phyloP scores from a whole-genome alignment of 1,140 invertebrate genomes.

The Hydropsyche tenuis region DNA sequence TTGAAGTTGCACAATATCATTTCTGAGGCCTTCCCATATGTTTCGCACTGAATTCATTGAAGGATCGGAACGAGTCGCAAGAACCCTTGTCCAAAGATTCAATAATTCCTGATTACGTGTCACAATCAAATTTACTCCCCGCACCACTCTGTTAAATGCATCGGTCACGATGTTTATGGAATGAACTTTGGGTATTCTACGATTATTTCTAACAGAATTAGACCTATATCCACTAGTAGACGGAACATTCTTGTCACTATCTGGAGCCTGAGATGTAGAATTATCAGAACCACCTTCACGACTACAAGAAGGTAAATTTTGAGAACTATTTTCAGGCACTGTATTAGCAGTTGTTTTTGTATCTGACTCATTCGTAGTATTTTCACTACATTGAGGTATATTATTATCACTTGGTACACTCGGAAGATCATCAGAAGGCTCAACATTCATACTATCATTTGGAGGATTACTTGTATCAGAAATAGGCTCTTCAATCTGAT shows the following conservation, averaged over 20 bases:
- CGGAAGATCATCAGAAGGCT: too few species aligned
- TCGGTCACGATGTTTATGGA: slow-evolving; percentile 47
- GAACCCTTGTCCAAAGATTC: slow-evolving; percentile 56
- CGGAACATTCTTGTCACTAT: too few species aligned
- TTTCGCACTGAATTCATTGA: slow-evolving; percentile 67
- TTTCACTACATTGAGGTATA: too few species aligned
- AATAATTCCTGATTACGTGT: slow-evolving; percentile 56
- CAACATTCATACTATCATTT: too few species aligned
- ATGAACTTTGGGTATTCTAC: neutral
- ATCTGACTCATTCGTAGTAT: too few species aligned
- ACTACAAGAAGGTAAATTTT: neutral
- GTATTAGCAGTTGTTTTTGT: slow-evolving; percentile 47
- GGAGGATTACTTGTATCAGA: too few species aligned
- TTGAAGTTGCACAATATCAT: slow-evolving; percentile 66
- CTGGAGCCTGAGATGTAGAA: too few species aligned
- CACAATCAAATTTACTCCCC: slow-evolving; percentile 56
- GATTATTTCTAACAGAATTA: neutral
- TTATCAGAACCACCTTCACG: neutral
- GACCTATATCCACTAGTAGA: slow-evolving; percentile 35
- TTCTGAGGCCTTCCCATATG: slow-evolving; percentile 70
- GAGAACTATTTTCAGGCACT: slow-evolving; percentile 51
- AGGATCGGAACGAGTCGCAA: slow-evolving; percentile 45
- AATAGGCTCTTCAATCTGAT: too few species aligned
- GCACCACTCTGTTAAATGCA: slow-evolving; percentile 57
- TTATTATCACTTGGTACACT: too few species aligned